These are phyloP conservation scores for Catagonus wagneri DNA, from an alignment of 2,113 vertebrate species.

Conservation along the genomic window DNA sequence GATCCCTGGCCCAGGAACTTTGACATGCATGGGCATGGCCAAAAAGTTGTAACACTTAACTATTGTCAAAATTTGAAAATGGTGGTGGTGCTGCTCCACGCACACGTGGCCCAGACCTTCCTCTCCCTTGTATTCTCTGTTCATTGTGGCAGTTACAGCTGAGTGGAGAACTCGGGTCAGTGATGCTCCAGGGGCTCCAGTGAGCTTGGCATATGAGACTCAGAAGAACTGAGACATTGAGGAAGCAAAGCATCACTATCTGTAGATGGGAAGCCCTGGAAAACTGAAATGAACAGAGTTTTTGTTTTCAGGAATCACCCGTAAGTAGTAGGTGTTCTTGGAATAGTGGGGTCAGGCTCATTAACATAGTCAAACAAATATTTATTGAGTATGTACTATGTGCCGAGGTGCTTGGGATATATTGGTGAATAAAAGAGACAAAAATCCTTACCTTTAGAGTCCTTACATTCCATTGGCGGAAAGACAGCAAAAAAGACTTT, in stretches of 20 bases:
- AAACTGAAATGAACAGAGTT: background rate
- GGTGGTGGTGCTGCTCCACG: background rate
- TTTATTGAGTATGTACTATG: background rate
- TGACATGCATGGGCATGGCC: too few relatives aligned
- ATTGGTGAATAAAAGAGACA: background rate
- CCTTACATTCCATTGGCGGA: background rate
- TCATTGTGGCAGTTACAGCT: background rate
- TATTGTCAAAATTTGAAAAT: background rate
- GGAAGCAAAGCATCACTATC: background rate
- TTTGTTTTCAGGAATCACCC: conserved; percentile 16
- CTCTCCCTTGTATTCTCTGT: background rate
- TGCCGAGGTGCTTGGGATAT: background rate
- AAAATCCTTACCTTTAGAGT: background rate
- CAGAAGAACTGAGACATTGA: background rate
- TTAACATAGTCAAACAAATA: background rate
- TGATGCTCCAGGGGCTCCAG: background rate
- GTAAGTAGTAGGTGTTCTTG: background rate
- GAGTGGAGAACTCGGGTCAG: background rate
- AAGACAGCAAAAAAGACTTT: conserved; percentile 30
- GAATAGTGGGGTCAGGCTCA: background rate
- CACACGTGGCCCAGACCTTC: background rate
- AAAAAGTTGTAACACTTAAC: background rate
- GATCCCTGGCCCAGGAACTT: too few relatives aligned
- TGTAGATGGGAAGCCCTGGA: background rate
- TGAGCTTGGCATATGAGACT: background rate